These are phyloP conservation scores for Prenolepis imparis DNA, from an alignment of 2,888 invertebrate genomes.

Conservation along the genomic window DNA sequence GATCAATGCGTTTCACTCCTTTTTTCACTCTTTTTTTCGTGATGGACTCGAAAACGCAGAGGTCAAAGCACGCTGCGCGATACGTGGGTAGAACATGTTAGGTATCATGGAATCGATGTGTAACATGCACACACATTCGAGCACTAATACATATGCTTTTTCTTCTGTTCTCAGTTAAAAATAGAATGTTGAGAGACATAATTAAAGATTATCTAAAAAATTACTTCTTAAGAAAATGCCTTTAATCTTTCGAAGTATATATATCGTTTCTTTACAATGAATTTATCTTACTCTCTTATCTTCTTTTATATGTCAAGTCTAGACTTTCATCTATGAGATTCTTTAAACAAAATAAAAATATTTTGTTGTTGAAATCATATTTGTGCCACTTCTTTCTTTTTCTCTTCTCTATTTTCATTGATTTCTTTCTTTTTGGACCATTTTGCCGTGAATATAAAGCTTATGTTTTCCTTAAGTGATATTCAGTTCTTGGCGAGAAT, in stretches of 20 bases:
- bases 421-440: background rate
- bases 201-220: constrained; percentile 3
- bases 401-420: constrained; percentile 4
- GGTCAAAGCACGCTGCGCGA: constrained; percentile 41
- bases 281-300: background rate
- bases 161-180: background rate
- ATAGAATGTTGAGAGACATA: background rate
- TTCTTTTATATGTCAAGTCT: background rate
- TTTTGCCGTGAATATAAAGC: background rate
- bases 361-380: background rate
- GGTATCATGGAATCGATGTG: constrained; percentile 26
- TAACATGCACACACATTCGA: constrained; percentile 6
- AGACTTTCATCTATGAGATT: background rate
- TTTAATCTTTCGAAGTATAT: background rate
- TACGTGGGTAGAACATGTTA: constrained; percentile 30
- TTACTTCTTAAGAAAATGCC: background rate
- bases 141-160: background rate
- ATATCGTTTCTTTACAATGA: background rate
- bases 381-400: background rate
- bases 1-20: constrained; percentile 59
- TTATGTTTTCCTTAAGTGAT: background rate
- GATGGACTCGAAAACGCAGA: constrained; percentile 4
- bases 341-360: background rate
- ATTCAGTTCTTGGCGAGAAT: background rate
- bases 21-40: constrained; percentile 6